Evolutionary conservation across 2,113 vertebrate genomes (phyloP).

Genomic region (Heptranchias perlo): DNA sequence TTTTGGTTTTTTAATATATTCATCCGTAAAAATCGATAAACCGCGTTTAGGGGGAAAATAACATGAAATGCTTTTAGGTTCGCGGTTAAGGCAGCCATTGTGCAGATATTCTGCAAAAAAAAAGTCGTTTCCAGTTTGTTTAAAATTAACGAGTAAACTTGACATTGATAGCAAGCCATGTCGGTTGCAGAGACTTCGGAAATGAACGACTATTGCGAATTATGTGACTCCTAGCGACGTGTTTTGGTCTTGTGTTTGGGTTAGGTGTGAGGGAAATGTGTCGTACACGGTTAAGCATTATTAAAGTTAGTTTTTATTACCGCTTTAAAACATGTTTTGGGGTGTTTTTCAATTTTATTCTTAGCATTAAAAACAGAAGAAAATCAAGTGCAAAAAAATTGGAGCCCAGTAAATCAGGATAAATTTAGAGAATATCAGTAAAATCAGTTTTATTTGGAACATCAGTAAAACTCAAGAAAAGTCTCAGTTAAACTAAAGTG

Average conservation of each 20-base stretch:
- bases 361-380: background rate
- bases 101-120: background rate
- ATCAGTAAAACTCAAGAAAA: background rate
- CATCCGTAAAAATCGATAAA: background rate
- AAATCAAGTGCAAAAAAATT: background rate
- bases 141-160: background rate
- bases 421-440: background rate
- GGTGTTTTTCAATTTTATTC: background rate
- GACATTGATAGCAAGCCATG: background rate
- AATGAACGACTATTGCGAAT: background rate
- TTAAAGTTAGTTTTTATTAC: background rate
- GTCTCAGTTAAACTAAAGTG: background rate
- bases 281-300: background rate
- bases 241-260: background rate
- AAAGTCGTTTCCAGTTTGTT: background rate
- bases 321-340: background rate
- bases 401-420: background rate
- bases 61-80: background rate
- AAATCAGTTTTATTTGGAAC: background rate
- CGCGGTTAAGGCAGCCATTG: background rate
- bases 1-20: background rate
- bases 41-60: background rate
- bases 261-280: background rate
- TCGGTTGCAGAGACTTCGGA: background rate
- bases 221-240: background rate